These are phyloP conservation scores for Diadromus collaris DNA, from an alignment of 2,888 invertebrate genomes.

Conservation along the genomic window DNA sequence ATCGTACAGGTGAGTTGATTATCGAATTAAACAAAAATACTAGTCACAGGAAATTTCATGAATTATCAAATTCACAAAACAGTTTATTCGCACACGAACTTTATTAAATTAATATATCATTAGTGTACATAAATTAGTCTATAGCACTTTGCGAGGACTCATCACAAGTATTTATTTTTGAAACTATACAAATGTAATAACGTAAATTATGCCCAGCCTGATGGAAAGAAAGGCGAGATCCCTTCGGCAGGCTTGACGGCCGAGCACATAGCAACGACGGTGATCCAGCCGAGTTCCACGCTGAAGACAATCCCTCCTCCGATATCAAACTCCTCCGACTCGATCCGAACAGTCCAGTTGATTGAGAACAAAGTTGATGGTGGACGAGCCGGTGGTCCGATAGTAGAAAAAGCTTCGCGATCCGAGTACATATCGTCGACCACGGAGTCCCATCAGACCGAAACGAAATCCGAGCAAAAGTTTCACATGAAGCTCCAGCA, in stretches of 20 bases:
- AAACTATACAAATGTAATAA: conserved; percentile 19
- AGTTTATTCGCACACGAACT: neutral
- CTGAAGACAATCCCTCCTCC: conserved; percentile 71
- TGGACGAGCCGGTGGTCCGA: conserved; percentile 55
- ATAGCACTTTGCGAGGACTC: too few relatives aligned
- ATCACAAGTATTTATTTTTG: neutral
- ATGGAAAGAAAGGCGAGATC: conserved; percentile 74
- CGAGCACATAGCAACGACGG: conserved; percentile 74
- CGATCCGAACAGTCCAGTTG: conserved; percentile 71
- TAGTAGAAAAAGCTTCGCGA: conserved; percentile 70
- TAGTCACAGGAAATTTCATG: too few relatives aligned
- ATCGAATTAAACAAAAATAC: too few relatives aligned
- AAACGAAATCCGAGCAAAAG: conserved; percentile 78
- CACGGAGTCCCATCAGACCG: conserved; percentile 75
- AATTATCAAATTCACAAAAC: neutral
- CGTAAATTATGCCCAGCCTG: conserved; percentile 67
- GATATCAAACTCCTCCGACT: conserved; percentile 63
- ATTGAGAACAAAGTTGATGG: conserved; percentile 62
- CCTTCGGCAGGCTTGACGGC: conserved; percentile 74
- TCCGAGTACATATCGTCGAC: conserved; percentile 78
- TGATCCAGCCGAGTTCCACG: conserved; percentile 74
- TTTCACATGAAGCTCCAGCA: conserved; percentile 79
- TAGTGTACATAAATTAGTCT: too few relatives aligned
- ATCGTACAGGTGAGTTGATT: conserved; percentile 72
- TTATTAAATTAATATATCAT: neutral